Evolutionary conservation across 1,140 invertebrate genomes (phyloP), one percentile per base, ranked within the genome.

Genomic region (Hycleus cichorii): DNA sequence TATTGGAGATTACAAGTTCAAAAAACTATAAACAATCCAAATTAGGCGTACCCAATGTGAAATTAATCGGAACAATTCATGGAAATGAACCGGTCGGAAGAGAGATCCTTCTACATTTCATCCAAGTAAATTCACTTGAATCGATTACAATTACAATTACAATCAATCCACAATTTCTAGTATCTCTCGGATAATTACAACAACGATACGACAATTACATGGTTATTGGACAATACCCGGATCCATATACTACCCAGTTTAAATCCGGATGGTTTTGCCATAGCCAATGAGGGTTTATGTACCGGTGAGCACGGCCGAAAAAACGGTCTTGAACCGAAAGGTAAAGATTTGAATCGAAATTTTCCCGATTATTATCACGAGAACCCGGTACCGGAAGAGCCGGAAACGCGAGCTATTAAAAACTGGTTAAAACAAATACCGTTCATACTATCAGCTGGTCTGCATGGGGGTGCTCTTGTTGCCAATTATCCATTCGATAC

Each of bases 391-490:
- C 45, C 49, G 5, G 49, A 71, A 9, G 57, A 78, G 51, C 70
- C 71, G 2, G 79, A 80, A 69, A 75, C 76, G 2, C 58, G 59
- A 56, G 77, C 77, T 10, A 59, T 80, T 5, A 69, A 64, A 43
- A 63, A 74, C 26, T 77, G 75, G 79, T 70, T 80, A 62, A 55
- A 71, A 3, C 58, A 69, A 12, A 69, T 69, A 32, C 75, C 74
- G 9, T 83, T 84, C 63, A 73, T 79, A 43, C 57, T 83, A 11
- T 81, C 79, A 4, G 76, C 80, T 0, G 78, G 76, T 63, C 60
- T 84, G n/a, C 79, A 83, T 50, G 78, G 78, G 44, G 82, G 81
- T 12, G 80, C 80, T 6, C 59, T 82, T 12, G 80, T 81, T 57
- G 77, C 79, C 9, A 78, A 78, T 59, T 80, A 80, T 69, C 79